A percentile compares a stretch with the other conserved stretches of the same genome.
phyloP scores from a whole-genome alignment of 2,797 vertebrate genomes.

The Crocodylus rhombifer region DNA sequence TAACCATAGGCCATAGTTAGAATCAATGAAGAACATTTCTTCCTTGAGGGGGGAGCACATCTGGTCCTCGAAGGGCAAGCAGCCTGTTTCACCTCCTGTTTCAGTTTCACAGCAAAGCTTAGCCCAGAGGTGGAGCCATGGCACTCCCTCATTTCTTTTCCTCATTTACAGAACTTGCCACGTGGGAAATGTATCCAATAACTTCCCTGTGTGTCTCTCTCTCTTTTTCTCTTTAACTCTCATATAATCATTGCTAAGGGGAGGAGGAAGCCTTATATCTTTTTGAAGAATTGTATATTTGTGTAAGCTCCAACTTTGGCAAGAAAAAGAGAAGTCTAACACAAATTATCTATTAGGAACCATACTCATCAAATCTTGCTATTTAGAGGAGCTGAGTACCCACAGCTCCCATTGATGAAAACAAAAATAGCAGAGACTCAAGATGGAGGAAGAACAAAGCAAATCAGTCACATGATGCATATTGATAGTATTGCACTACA shows the following conservation, averaged over 20 bases:
- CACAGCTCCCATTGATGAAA: not conserved
- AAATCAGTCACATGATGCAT: accelerated
- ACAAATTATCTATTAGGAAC: not conserved
- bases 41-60: not conserved
- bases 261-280: not conserved
- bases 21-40: accelerated
- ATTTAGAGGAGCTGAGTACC: not conserved
- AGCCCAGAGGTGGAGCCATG: not conserved
- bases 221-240: not conserved
- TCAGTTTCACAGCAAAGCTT: not conserved
- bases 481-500: not conserved
- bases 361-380: too few relatives aligned
- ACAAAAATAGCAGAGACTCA: not conserved
- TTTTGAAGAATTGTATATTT: not conserved
- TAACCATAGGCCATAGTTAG: not conserved
- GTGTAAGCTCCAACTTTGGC: not conserved
- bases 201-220: not conserved
- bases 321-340: not conserved
- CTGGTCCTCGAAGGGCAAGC: not conserved
- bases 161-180: not conserved
- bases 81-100: not conserved
- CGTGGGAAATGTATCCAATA: accelerated
- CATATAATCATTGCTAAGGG: not conserved
- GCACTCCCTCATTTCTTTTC: not conserved
- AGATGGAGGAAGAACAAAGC: not conserved